Base-by-base conservation (phyloP, 2,888 invertebrate genomes). In the Anaspis maculata region DNA sequence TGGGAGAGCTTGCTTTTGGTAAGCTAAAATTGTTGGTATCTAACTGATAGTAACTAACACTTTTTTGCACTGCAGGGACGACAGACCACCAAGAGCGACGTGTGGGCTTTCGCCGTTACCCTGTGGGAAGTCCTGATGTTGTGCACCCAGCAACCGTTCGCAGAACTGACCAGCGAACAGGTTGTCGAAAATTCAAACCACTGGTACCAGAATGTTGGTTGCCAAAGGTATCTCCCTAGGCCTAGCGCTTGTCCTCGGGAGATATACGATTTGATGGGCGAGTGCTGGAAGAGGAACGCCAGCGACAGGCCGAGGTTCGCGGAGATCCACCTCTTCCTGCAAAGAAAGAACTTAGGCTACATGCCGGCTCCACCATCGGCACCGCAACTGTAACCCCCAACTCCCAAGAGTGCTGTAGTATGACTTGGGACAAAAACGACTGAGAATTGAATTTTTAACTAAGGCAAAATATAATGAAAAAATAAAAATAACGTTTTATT, bases 71-170 rank as follows among this genome's bases (percentile, higher is more conserved):
- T 61, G 6, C 67, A 92, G 90, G 88, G 88, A 15, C 82, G 87
- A 62, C 89, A 83, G 67, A 86, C 85, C 30, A 83, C 86, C 14
- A 83, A 83, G 54, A 84, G 87, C 46, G 91, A 92, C 62, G 88
- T 90, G 2, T 92, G 91, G 90, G 82, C 89, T 0, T 91, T 89
- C 59, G 91, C 86, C 3, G 83, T 90, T 15, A 87, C 89, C 1
- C 71, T 89, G 24, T 92, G 91, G 91, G 91, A 92, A 62, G 76
- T 91, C 14, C 72, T 91, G 41, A 85, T 82, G 39, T 75, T 79
- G 52, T 88, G 89, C 61, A 71, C 76, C 33, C 79, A 83, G 39
- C 79, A 81, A 52, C 92, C 91, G 0, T 88, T 79, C 56, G 80
- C 83, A 11, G 82, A 86, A 49, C 72, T 89, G 64, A 81, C 77